Conservation (phyloP, 2,113 vertebrate species). For the Boulengerochromis microlepis region DNA sequence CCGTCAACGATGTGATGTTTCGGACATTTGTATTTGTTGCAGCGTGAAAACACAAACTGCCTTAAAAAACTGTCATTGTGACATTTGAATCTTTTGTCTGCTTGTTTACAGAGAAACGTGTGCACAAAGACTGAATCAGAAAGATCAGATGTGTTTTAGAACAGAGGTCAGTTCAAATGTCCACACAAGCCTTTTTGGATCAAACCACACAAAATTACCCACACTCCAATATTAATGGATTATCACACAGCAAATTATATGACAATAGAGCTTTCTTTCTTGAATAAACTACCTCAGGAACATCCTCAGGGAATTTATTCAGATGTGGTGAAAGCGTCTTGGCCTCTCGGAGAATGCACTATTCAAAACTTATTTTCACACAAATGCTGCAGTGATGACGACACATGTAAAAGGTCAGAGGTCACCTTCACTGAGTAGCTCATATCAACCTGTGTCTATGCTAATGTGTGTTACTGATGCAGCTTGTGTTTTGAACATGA, state of each 20-base stretch:
- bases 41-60: neutral
- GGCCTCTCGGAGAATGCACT: neutral
- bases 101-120: neutral
- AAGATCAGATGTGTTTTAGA: neutral
- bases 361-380: neutral
- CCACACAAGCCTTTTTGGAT: neutral
- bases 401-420: neutral
- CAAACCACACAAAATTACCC: neutral
- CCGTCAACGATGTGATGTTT: neutral
- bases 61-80: neutral
- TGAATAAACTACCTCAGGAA: neutral
- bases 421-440: neutral
- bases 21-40: neutral
- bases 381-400: neutral
- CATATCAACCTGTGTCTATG: neutral
- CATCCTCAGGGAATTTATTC: neutral
- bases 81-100: neutral
- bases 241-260: neutral
- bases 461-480: neutral
- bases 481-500: neutral
- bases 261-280: neutral
- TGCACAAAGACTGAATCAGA: neutral
- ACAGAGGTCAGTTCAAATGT: neutral
- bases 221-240: neutral
- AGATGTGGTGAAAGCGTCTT: neutral